Base-by-base conservation (phyloP, 1,140 invertebrate species). In the Pseudomyrmex flavicornis region DNA sequence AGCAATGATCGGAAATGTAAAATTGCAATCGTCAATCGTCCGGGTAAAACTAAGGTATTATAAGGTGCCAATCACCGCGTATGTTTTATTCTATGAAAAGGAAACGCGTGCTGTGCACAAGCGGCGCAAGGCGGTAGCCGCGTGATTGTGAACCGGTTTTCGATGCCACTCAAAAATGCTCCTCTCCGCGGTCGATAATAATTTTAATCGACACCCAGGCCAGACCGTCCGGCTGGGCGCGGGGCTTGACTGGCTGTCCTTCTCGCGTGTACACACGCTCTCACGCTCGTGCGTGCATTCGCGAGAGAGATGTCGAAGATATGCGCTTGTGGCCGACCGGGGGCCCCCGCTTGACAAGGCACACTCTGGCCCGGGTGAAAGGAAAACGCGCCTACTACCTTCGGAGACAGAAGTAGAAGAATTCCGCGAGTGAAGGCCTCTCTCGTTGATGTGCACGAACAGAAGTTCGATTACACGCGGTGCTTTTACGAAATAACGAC, bases 281-380 rank as follows among this genome's bases (percentile, higher is more conserved):
- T 61, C 74, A 4, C 17, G 10, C 52, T 35, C 69, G 52, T 66
- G 76, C 69, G 54, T 58, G 56, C 61, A 46, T 54, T 20, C n/a
- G 48, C 58, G 83, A 70, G 87, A 82, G 88, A 91, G 87, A 93
- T 92, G 91, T 93, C 92, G 90, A 91, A 93, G 91, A 91, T 91
- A 93, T 91, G 90, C 86, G 85, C 80, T 83, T 7, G 58, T 62
- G 74, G n/a, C 26, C 61, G 84, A 74, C 80, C 89, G 86, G 88
- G 76, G 35, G 35, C 35, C 35, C 44, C 56, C 62, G 68, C 66
- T 80, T 79, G 84, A 76, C 88, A 88, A 90, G 90, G 85, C 17
- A 13, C 84, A 84, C 66, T 89, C 84, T 86, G 87, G 86, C 88
- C 86, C 89, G 87, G 91, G 93, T 94, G 93, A 94, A 94, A 94